Percentiles rank a stretch among this genome's conserved stretches.
These are phyloP conservation scores for Cyclopterus lumpus DNA, from an alignment of 2,797 vertebrate genomes.

Conservation along the genomic window DNA sequence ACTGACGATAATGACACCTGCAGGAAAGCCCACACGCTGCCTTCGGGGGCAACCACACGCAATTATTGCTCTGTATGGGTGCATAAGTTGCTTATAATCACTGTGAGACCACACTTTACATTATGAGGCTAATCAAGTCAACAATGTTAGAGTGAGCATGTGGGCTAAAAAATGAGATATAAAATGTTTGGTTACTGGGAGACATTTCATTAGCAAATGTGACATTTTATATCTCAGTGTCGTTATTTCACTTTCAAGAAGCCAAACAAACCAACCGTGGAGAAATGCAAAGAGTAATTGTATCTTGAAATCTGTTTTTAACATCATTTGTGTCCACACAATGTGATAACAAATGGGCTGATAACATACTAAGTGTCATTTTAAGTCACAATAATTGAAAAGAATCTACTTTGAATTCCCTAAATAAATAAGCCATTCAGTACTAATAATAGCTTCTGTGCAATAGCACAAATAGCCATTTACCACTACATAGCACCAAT, in stretches of 20 bases:
- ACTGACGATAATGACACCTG: constrained; percentile 42
- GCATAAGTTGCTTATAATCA: constrained; percentile 43
- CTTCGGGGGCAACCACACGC: constrained; percentile 29
- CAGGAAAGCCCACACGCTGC: constrained; percentile 35
- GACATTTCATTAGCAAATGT: constrained; percentile 14
- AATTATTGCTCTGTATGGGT: constrained; percentile 41
- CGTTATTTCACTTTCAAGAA: constrained; percentile 17
- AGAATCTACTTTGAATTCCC: constrained; percentile 8
- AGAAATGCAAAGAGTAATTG: constrained; percentile 1
- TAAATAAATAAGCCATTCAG: constrained; percentile 28
- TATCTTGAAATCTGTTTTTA: constrained; percentile 1
- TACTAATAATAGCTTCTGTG: constrained; percentile 33
- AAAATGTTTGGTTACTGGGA: constrained; percentile 9
- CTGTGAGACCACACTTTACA: constrained; percentile 31
- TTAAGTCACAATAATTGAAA: not conserved
- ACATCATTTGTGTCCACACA: not conserved
- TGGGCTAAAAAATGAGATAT: constrained; percentile 10
- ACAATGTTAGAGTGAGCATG: constrained; percentile 18
- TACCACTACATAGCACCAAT: constrained; percentile 5
- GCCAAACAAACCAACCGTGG: constrained; percentile 1
- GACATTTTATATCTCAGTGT: constrained; percentile 8
- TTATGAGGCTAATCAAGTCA: constrained; percentile 43
- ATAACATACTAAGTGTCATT: not conserved
- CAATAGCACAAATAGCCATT: constrained; percentile 36
- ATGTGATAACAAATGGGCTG: constrained; percentile 6